A percentile compares a stretch with the other conserved stretches of the same genome.
These are phyloP conservation scores for Scaptodrosophila lebanonensis DNA, from an alignment of 1,140 invertebrate species.

Conservation along the genomic window DNA sequence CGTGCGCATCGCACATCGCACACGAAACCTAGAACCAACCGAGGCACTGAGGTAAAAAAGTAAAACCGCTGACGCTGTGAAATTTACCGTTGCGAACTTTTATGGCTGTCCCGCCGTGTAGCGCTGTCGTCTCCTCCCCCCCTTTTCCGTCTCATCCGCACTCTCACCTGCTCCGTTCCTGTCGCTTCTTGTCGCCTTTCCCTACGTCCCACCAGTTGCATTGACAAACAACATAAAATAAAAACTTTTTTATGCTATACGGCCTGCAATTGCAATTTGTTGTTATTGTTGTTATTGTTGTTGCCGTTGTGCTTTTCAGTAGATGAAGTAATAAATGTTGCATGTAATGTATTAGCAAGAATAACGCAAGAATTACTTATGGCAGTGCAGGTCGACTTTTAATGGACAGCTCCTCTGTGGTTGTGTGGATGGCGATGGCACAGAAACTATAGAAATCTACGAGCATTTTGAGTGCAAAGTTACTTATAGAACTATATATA, in stretches of 20 bases:
- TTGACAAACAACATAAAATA: conserved; percentile 35
- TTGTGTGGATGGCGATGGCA: too few relatives aligned
- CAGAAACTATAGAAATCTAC: too few relatives aligned
- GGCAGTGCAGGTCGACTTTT: too few relatives aligned
- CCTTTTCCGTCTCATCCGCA: conserved; percentile 35
- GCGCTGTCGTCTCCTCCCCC: conserved; percentile 25
- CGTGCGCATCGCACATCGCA: conserved; percentile 3
- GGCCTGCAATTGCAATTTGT: conserved; percentile 44
- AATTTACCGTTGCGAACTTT: conserved; percentile 64
- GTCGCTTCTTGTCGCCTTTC: background rate
- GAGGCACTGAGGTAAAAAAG: conserved; percentile 1
- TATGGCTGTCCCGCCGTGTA: conserved; percentile 28
- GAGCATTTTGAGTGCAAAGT: too few relatives aligned
- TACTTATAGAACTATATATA: too few relatives aligned
- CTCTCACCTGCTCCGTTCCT: conserved; percentile 44
- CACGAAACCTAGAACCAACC: background rate
- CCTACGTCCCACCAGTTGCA: conserved; percentile 42
- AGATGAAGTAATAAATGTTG: conserved; percentile 71
- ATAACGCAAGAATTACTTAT: conserved; percentile 14
- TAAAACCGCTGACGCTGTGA: conserved; percentile 56
- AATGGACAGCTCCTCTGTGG: too few relatives aligned
- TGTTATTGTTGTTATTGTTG: background rate
- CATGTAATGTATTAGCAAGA: conserved; percentile 61
- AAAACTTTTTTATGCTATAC: conserved; percentile 13
- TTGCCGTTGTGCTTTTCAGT: conserved; percentile 25